A percentile compares a stretch with the other conserved stretches of the same genome.
Conservation (phyloP, 2,113 vertebrate species). For the Siniperca knerii region DNA sequence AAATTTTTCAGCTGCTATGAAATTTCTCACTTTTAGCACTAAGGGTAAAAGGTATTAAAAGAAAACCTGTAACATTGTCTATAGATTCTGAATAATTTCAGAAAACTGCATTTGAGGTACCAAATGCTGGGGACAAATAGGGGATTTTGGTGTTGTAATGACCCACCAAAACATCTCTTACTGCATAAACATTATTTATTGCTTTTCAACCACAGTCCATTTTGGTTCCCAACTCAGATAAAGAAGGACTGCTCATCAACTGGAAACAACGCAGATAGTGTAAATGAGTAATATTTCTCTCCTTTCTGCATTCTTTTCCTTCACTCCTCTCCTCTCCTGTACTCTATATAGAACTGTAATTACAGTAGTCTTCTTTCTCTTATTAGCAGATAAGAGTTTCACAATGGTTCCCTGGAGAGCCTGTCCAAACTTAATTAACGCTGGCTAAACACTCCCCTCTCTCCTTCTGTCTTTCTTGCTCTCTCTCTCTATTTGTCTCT, state of each 20-base stretch:
- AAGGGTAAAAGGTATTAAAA: too few relatives aligned
- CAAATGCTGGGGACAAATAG: background rate
- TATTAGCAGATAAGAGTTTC: slow-evolving; percentile 70
- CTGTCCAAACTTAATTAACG: slow-evolving; percentile 69
- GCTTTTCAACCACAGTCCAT: too few relatives aligned
- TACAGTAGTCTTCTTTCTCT: slow-evolving; percentile 61
- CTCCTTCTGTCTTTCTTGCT: slow-evolving; percentile 6
- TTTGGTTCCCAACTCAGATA: background rate
- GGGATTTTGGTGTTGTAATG: background rate
- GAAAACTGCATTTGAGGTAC: background rate
- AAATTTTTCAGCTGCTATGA: background rate
- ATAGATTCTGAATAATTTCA: too few relatives aligned
- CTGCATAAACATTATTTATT: too few relatives aligned
- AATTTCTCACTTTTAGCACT: too few relatives aligned
- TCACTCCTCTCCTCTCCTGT: slow-evolving; percentile 16
- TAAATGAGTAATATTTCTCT: slow-evolving; percentile 13
- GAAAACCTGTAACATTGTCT: too few relatives aligned
- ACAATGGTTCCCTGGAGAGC: slow-evolving; percentile 62
- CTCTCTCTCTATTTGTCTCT: slow-evolving; percentile 1
- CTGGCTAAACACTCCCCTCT: slow-evolving; percentile 54
- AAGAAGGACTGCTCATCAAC: background rate
- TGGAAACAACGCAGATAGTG: background rate
- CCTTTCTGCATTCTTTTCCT: background rate
- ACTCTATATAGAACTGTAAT: slow-evolving; percentile 62
- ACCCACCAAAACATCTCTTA: background rate